phyloP scores from a whole-genome alignment of 2,888 invertebrate genomes.

The Cetonia aurata region DNA sequence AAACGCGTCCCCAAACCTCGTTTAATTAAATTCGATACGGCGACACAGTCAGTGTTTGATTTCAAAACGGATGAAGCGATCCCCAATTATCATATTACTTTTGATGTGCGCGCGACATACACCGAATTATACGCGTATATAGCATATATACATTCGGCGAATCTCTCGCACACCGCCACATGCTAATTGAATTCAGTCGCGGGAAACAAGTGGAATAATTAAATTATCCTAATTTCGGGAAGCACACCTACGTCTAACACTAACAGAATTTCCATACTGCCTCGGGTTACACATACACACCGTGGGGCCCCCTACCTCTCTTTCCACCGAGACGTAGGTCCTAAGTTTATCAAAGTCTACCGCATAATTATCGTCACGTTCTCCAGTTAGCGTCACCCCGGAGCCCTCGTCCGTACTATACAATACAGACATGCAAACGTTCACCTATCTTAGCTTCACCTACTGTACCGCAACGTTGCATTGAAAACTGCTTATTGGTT shows the following conservation, averaged over 20 bases:
- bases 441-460: constrained; percentile 4
- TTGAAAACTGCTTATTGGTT: constrained; percentile 61
- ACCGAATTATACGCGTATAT: constrained; percentile 1
- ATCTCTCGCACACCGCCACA: constrained; percentile 2
- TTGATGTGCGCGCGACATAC: constrained; percentile 22
- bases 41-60: constrained; percentile 25
- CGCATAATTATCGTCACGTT: constrained; percentile 52
- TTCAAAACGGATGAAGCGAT: constrained; percentile 37
- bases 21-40: constrained; percentile 30
- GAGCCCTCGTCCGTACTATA: not conserved
- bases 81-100: constrained; percentile 40
- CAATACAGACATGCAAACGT: not conserved
- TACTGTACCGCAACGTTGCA: constrained; percentile 52
- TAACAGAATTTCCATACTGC: constrained; percentile 46
- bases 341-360: constrained; percentile 53
- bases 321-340: not conserved
- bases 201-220: constrained; percentile 43
- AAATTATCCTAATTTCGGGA: constrained; percentile 44
- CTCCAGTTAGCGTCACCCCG: not conserved
- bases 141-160: constrained; percentile 1
- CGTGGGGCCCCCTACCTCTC: not conserved
- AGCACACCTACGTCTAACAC: constrained; percentile 38
- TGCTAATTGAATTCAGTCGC: constrained; percentile 39
- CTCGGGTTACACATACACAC: constrained; percentile 37
- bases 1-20: not conserved